Conservation (phyloP, 2,888 invertebrate species). For the Caradrina kadenii region DNA sequence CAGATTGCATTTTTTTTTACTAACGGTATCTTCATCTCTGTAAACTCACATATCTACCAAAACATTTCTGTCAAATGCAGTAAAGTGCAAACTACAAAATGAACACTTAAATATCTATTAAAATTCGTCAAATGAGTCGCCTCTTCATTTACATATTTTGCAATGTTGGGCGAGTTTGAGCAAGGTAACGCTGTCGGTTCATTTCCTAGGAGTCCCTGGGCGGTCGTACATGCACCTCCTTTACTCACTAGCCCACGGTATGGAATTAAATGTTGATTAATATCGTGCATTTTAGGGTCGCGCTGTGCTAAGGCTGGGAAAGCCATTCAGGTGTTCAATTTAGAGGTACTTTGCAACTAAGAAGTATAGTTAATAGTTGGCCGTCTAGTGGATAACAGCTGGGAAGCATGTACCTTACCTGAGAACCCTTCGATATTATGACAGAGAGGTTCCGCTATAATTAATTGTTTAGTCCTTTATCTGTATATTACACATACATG, state of each 20-base stretch:
- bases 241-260: slow-evolving; percentile 75
- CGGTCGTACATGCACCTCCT: slow-evolving; percentile 78
- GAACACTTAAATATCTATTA: slow-evolving; percentile 88
- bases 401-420: slow-evolving; percentile 71
- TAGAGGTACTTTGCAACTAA: slow-evolving; percentile 83
- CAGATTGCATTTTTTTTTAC: not conserved
- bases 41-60: slow-evolving; percentile 20
- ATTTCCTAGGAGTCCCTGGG: slow-evolving; percentile 84
- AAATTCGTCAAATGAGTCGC: slow-evolving; percentile 88
- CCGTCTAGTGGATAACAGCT: slow-evolving; percentile 70
- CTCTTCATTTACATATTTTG: slow-evolving; percentile 88
- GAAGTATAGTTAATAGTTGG: slow-evolving; percentile 83
- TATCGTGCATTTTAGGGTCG: slow-evolving; percentile 80
- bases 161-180: slow-evolving; percentile 78
- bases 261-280: slow-evolving; percentile 89
- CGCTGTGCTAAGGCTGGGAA: slow-evolving; percentile 67
- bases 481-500: no score
- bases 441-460: slow-evolving; percentile 66
- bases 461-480: slow-evolving; percentile 53
- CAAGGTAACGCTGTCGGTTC: slow-evolving; percentile 79
- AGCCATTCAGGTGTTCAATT: slow-evolving; percentile 83
- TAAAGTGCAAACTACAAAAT: slow-evolving; percentile 84
- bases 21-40: not conserved
- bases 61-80: slow-evolving; percentile 72
- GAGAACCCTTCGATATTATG: slow-evolving; percentile 68